Base-by-base conservation (phyloP, 2,797 vertebrate genomes). In the Brachymystax lenok region DNA sequence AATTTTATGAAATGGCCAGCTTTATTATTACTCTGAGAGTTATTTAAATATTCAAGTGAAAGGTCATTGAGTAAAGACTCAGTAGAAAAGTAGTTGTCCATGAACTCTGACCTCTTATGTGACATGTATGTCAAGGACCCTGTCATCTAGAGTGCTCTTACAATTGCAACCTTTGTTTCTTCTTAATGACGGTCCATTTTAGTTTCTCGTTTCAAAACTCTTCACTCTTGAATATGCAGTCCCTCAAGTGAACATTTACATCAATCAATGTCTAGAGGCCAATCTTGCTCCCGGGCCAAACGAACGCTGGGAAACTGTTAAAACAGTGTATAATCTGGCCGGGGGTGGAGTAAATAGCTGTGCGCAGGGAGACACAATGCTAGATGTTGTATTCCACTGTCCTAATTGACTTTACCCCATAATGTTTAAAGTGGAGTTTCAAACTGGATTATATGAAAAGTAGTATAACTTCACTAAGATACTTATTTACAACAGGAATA, bases 1-100 rank as follows among this genome's bases (percentile, higher is more conserved):
- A 85, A 86, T 67, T 89, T 92, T 88, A 89, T 88, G 71, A 84
- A 90, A 86, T 79, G 82, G 86, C 84, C 82, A 73, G 24, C 82
- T 74, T 84, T 87, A 88, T 85, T 79, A 87, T 80, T 87, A 80
- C 84, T 75, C 79, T 3, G 56, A 78, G 50, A 83, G 83, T 73
- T 86, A 87, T 83, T 88, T 79, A 73, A 82, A 88, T 82, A 81
- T 77, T 77, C 82, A 24, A 83, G 80, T 66, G 78, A 75, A 71
- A 82, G 77, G 76, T 85, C 79, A 75, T 54, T 69, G 82, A 85
- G 85, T 79, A 88, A 84, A 86, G 77, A 77, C 81, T 27, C 82
- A 75, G 84, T 83, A 86, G 67, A 88, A 21, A n/a, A 28, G 16
- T 46, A 7, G 28, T 54, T 73, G 7, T 28, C n/a, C 0, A 3